Evolutionary conservation across 2,113 vertebrate species (phyloP), one percentile per base, ranked within the genome.

Genomic region (Ascaphus truei): DNA sequence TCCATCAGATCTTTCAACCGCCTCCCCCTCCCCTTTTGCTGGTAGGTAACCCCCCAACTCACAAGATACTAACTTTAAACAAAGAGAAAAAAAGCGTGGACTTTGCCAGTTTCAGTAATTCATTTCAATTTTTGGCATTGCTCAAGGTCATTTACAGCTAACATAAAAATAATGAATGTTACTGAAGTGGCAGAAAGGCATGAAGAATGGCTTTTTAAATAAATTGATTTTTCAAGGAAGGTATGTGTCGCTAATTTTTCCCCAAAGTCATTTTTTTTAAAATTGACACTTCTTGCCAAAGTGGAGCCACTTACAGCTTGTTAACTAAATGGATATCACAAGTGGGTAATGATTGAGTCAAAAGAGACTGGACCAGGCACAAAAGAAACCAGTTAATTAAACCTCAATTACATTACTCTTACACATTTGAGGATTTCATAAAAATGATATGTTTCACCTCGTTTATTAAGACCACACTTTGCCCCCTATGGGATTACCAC

Each of bases 271-370:
- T 1, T 67, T 72, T 72, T 65, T 77, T 68, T 55, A 51, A 79
- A 76, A 82, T 73, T 82, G 79, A 82, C 60, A 77, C 73, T 76
- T 69, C 51, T 13, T 36, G 79, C 71, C 55, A 75, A 79, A 80
- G 53, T 81, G 55, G 1, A 77, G 67, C 16, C 71, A 22, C n/a
- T 41, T 68, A 74, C 73, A 71, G 74, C 30, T 59, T 77, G 61
- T 63, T 56, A 75, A 52, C 33, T 0, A 72, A 62, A 72, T 63
- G 64, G 60, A 47, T 56, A 62, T 68, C 68, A 63, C 58, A 62
- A 72, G 39, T 15, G 37, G 43, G 25, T 62, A 58, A 64, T 72
- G 2, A 68, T 9, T 62, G 62, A 39, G 26, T 13, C 45, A 18
- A 30, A 37, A 60, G 16, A 68, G 8, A 9, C 34, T 36, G 16